Conservation (phyloP, 2,888 invertebrate genomes). For the Automeris io region DNA sequence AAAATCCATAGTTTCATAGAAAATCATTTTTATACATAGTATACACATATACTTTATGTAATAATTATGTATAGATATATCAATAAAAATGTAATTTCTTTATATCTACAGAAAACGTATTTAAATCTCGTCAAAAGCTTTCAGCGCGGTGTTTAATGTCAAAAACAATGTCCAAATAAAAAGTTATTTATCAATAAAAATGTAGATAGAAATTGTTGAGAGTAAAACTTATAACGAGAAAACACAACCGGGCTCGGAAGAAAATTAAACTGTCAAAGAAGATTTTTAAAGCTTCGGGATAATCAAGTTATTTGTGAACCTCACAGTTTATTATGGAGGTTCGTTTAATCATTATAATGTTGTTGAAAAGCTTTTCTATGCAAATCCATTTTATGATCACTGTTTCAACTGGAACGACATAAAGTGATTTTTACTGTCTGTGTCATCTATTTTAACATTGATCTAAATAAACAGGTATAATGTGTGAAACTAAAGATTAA, state of each 20-base stretch:
- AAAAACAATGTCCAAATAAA: constrained; percentile 10
- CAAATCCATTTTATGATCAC: too few species aligned
- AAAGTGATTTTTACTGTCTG: too few species aligned
- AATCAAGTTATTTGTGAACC: constrained; percentile 38
- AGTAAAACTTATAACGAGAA: constrained; percentile 23
- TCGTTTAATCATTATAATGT: constrained; percentile 8
- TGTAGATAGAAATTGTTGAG: constrained; percentile 20
- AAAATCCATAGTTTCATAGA: too few species aligned
- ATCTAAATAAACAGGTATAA: too few species aligned
- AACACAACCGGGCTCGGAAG: constrained; percentile 29
- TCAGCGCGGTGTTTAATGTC: constrained; percentile 7
- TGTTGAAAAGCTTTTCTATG: neutral
- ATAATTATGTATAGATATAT: too few species aligned
- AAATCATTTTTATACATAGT: too few species aligned
- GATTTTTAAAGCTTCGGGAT: constrained; percentile 34
- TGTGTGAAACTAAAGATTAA: too few species aligned
- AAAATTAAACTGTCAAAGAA: constrained; percentile 41
- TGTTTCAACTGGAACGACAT: too few species aligned
- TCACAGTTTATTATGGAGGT: constrained; percentile 22
- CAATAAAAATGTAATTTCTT: too few species aligned
- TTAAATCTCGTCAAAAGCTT: constrained; percentile 4
- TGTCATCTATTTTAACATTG: too few species aligned
- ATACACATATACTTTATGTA: too few species aligned
- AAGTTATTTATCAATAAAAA: constrained; percentile 16
- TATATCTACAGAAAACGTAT: constrained; percentile 4